Conservation (phyloP, 2,888 invertebrate genomes). For the Bombylius major region DNA sequence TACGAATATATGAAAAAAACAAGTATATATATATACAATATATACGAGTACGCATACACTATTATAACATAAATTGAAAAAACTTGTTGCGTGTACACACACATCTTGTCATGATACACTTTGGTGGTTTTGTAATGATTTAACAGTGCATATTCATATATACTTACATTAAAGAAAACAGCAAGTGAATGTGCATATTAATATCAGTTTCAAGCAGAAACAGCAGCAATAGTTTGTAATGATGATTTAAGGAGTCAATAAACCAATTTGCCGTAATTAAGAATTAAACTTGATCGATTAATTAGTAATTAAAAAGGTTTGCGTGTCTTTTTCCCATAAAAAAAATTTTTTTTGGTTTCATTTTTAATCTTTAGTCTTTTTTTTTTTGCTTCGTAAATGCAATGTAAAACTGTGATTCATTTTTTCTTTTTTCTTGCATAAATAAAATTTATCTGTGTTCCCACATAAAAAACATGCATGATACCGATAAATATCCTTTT, state of each 20-base stretch:
- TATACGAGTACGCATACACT: too few relatives aligned
- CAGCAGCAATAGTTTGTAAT: neutral
- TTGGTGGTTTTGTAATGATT: neutral
- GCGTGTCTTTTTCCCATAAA: conserved; percentile 1
- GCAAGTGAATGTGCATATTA: neutral
- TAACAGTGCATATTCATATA: neutral
- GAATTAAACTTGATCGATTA: neutral
- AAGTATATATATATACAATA: too few relatives aligned
- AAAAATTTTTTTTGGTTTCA: too few relatives aligned
- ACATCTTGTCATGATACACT: neutral
- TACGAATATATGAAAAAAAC: too few relatives aligned
- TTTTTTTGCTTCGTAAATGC: too few relatives aligned
- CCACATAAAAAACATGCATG: too few relatives aligned
- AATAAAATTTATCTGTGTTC: too few relatives aligned
- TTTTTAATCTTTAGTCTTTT: too few relatives aligned
- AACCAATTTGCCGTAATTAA: conserved; percentile 7
- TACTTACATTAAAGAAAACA: neutral
- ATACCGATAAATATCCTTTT: too few relatives aligned
- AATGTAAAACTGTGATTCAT: too few relatives aligned
- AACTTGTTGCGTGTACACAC: neutral
- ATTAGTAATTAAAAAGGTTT: neutral
- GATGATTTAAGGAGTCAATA: conserved; percentile 8
- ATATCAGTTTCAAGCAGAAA: too few relatives aligned
- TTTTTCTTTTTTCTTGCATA: too few relatives aligned
- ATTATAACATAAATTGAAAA: neutral